A percentile compares a stretch with the other conserved stretches of the same genome.
Conservation (phyloP, 2,888 invertebrate genomes). For the Caenorhabditis virilis region DNA sequence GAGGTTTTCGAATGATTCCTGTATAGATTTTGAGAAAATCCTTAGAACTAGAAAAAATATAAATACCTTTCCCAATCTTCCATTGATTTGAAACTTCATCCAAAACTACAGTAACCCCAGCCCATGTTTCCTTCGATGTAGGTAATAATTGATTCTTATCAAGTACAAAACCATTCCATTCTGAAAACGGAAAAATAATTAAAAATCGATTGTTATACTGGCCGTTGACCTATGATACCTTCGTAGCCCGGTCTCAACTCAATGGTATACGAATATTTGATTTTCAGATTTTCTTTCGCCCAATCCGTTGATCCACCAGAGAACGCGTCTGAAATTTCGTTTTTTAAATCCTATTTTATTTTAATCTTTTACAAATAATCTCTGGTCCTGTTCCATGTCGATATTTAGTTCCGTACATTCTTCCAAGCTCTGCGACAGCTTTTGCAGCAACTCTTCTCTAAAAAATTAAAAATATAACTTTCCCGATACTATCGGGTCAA, state of each 20-base stretch:
- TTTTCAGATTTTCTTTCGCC: conserved; percentile 65
- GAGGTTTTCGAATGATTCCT: not conserved
- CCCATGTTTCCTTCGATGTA: conserved; percentile 66
- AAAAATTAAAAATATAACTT: conserved; percentile 21
- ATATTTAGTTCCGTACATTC: conserved; percentile 66
- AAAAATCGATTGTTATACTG: not conserved
- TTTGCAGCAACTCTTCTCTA: conserved; percentile 62
- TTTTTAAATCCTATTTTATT: not conserved
- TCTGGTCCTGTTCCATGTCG: conserved; percentile 66
- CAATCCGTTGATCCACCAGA: conserved; percentile 66
- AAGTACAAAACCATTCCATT: conserved; percentile 67
- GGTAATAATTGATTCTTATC: conserved; percentile 61
- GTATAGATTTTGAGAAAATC: conserved; percentile 3
- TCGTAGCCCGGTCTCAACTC: conserved; percentile 63
- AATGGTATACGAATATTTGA: conserved; percentile 67
- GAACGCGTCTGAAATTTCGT: conserved; percentile 60
- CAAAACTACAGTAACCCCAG: conserved; percentile 60
- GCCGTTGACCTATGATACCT: conserved; percentile 48
- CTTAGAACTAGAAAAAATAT: conserved; percentile 7
- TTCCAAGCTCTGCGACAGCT: conserved; percentile 59
- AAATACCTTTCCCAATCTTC: conserved; percentile 4
- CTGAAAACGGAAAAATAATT: conserved; percentile 25
- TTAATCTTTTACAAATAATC: conserved; percentile 61
- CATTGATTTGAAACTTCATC: conserved; percentile 48
- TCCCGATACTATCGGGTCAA: not conserved